A percentile compares a stretch with the other conserved stretches of the same genome.
phyloP scores from a whole-genome alignment of 2,797 vertebrate species.

The Masticophis lateralis region DNA sequence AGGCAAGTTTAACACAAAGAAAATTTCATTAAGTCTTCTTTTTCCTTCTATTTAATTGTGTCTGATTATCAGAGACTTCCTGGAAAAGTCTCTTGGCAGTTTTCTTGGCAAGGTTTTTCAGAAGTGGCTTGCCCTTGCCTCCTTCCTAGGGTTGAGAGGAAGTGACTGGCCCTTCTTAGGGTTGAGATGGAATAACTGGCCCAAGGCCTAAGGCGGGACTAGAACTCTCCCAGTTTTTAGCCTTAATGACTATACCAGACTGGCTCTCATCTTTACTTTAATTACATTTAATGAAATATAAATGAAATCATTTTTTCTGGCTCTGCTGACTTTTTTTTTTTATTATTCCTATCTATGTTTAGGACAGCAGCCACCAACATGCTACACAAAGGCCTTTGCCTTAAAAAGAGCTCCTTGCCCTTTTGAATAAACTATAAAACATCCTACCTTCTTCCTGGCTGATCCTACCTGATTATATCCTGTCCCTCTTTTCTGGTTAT shows the following conservation, averaged over 20 bases:
- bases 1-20: not conserved
- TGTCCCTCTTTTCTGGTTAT: not conserved
- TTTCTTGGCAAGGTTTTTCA: not conserved
- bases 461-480: not conserved
- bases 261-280: not conserved
- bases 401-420: not conserved
- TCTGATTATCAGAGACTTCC: not conserved
- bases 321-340: not conserved
- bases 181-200: not conserved
- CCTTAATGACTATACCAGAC: not conserved
- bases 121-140: not conserved
- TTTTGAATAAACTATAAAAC: not conserved
- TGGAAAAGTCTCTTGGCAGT: not conserved
- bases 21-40: not conserved
- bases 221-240: not conserved
- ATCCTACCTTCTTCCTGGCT: not conserved
- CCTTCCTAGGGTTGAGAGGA: not conserved
- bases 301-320: not conserved
- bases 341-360: not conserved
- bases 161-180: not conserved
- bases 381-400: not conserved
- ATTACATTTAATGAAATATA: not conserved
- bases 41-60: not conserved
- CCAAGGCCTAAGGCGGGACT: not conserved
- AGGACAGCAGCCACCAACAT: not conserved